Conservation (phyloP, 2,797 vertebrate genomes). For the Gallinago solitaria region DNA sequence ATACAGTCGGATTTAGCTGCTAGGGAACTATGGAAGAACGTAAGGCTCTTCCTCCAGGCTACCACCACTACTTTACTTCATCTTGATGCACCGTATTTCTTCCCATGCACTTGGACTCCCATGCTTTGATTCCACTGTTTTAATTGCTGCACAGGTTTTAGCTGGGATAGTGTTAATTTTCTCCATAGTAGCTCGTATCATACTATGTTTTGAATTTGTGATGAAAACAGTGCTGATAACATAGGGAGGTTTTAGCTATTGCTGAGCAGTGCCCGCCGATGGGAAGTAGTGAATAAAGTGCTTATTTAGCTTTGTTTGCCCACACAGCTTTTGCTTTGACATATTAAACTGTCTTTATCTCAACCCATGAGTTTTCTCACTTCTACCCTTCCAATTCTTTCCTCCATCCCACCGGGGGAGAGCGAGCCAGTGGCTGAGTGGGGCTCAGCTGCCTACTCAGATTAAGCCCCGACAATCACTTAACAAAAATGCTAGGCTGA, state of each 20-base stretch:
- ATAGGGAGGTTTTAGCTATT: neutral
- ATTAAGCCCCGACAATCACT: neutral
- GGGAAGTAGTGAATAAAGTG: neutral
- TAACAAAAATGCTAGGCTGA: neutral
- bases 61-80: neutral
- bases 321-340: neutral
- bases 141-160: neutral
- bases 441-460: neutral
- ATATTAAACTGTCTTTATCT: neutral
- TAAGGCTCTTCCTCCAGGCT: neutral
- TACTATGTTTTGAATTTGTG: neutral
- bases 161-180: neutral
- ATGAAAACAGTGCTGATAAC: neutral
- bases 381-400: neutral
- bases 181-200: neutral
- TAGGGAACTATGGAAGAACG: neutral
- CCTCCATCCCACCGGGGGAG: neutral
- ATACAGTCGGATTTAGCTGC: neutral
- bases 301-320: neutral
- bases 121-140: neutral
- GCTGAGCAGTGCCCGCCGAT: neutral
- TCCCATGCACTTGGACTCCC: neutral
- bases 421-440: neutral
- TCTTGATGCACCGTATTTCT: neutral
- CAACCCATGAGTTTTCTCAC: neutral